Percentiles rank a stretch among this genome's conserved stretches.
phyloP scores from a whole-genome alignment of 2,888 invertebrate genomes.

The Tachina lurida region DNA sequence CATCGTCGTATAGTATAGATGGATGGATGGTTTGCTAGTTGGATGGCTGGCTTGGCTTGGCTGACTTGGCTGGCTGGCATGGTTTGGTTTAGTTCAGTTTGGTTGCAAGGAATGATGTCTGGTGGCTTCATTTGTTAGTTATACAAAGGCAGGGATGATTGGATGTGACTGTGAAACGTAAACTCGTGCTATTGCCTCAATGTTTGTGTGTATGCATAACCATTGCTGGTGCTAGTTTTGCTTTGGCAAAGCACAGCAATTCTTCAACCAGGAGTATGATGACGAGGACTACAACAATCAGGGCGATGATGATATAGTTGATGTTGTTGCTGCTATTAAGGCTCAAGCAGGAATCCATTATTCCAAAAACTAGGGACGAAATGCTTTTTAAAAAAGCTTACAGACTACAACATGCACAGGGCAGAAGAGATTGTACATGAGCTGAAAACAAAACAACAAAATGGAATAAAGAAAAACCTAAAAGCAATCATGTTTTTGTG shows the following conservation, averaged over 20 bases:
- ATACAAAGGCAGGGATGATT: constrained; percentile 66
- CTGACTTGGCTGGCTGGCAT: constrained; percentile 50
- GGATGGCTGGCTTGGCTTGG: constrained; percentile 55
- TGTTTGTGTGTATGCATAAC: constrained; percentile 21
- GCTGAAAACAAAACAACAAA: constrained; percentile 51
- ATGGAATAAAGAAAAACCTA: constrained; percentile 40
- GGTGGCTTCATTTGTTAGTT: constrained; percentile 64
- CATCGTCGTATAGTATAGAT: constrained; percentile 57
- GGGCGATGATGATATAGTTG: constrained; percentile 62
- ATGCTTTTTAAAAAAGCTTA: constrained; percentile 56
- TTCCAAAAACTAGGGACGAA: constrained; percentile 56
- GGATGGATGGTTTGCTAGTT: constrained; percentile 62
- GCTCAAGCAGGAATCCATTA: constrained; percentile 49
- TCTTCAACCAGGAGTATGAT: constrained; percentile 56
- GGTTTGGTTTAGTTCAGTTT: constrained; percentile 55
- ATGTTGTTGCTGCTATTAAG: constrained; percentile 46
- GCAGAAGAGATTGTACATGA: constrained; percentile 47
- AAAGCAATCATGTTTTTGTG: constrained; percentile 61
- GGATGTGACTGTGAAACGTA: constrained; percentile 64
- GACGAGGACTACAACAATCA: constrained; percentile 55
- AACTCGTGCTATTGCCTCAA: constrained; percentile 41
- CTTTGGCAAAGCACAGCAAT: constrained; percentile 60
- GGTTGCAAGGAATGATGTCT: constrained; percentile 51
- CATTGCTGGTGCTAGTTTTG: constrained; percentile 60
- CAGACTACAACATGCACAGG: constrained; percentile 31